Conservation (phyloP, 1,140 invertebrate species). For the Bombus confusus region DNA sequence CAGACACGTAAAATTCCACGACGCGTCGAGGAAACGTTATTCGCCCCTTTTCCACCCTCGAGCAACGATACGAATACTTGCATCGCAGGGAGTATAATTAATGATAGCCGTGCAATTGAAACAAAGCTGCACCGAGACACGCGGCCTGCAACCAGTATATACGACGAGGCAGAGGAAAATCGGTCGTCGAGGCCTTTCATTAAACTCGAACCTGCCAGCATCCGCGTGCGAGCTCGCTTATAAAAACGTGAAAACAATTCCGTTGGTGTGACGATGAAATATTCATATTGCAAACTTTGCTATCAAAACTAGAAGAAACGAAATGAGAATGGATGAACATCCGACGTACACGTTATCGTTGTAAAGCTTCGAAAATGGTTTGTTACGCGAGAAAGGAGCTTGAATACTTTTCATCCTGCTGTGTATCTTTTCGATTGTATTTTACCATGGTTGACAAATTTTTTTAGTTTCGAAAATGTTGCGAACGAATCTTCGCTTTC, state of each 20-base stretch:
- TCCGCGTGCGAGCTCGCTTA: neutral
- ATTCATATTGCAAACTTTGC: constrained; percentile 4
- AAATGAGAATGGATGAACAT: neutral
- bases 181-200: constrained; percentile 22
- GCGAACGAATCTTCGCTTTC: too few species aligned
- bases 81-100: constrained; percentile 8
- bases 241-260: constrained; percentile 8
- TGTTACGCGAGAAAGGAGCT: neutral
- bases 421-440: too few species aligned
- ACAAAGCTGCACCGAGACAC: constrained; percentile 28
- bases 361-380: neutral
- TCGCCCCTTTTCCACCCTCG: neutral
- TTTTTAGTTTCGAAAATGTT: too few species aligned
- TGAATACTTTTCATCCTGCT: neutral
- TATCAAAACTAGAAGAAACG: neutral
- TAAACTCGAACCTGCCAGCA: constrained; percentile 8
- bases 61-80: constrained; percentile 5
- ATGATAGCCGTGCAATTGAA: constrained; percentile 29
- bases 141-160: neutral
- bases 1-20: neutral
- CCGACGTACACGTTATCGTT: neutral
- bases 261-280: neutral
- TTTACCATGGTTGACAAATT: too few species aligned
- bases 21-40: neutral
- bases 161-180: neutral